phyloP scores from a whole-genome alignment of 2,113 vertebrate species.

The Sigmodon hispidus region DNA sequence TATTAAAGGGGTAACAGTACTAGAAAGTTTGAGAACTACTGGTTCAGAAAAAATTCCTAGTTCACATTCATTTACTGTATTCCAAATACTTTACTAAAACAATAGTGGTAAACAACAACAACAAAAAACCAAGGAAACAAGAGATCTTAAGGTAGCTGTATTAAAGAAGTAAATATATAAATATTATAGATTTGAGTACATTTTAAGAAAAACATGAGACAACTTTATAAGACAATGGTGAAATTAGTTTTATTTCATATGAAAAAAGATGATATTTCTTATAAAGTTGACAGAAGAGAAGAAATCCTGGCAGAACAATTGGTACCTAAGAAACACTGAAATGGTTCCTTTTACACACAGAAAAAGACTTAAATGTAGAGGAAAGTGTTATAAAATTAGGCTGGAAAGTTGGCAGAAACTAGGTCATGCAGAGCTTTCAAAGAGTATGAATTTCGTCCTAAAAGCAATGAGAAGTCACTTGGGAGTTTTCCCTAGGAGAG shows the following conservation, averaged over 20 bases:
- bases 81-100: background rate
- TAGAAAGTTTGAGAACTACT: background rate
- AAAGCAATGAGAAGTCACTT: background rate
- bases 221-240: background rate
- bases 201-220: background rate
- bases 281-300: conserved; percentile 11
- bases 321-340: background rate
- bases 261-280: background rate
- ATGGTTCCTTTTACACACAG: background rate
- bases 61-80: background rate
- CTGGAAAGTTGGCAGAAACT: conserved; percentile 47
- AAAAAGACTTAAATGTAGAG: conserved; percentile 17
- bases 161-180: conserved; percentile 13
- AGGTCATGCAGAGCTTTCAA: background rate
- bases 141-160: background rate
- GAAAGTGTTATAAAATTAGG: conserved; percentile 24
- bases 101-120: background rate
- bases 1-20: background rate
- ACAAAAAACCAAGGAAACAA: background rate
- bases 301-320: background rate
- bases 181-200: conserved; percentile 31
- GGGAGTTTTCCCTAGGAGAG: conserved; percentile 18
- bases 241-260: background rate
- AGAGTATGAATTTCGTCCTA: conserved; percentile 23
- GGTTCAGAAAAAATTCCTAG: background rate